Evolutionary conservation across 2,888 invertebrate genomes (phyloP).

Genomic region (Busseola fusca): DNA sequence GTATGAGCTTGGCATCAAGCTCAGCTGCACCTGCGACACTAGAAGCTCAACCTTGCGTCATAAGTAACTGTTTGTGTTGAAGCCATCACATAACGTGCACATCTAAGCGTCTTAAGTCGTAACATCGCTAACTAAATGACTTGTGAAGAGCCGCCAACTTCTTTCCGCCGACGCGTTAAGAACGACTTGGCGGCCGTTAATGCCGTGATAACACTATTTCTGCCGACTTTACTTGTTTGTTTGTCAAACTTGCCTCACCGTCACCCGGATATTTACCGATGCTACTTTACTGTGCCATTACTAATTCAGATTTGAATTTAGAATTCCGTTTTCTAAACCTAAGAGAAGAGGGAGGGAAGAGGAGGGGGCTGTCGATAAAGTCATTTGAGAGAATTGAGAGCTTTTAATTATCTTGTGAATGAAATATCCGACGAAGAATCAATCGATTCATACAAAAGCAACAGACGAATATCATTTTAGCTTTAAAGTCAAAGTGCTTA

Average conservation of each 20-base stretch:
- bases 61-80: background rate
- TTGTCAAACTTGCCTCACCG: conserved; percentile 27
- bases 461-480: background rate
- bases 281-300: conserved; percentile 19
- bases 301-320: conserved; percentile 11
- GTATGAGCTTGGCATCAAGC: background rate
- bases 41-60: background rate
- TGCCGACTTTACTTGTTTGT: conserved; percentile 47
- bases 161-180: conserved; percentile 28
- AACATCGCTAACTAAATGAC: conserved; percentile 27
- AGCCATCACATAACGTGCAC: conserved; percentile 14
- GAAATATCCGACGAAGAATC: background rate
- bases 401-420: conserved; percentile 4
- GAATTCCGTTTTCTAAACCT: background rate
- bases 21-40: background rate
- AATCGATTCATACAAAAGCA: background rate
- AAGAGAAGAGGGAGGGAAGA: too few species aligned
- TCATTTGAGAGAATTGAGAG: background rate
- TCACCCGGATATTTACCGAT: conserved; percentile 34
- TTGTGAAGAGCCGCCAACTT: conserved; percentile 36
- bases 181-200: conserved; percentile 25
- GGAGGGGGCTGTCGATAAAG: background rate
- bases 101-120: conserved; percentile 20
- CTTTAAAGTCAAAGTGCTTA: too few species aligned
- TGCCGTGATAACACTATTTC: conserved; percentile 46